phyloP scores from a whole-genome alignment of 2,888 invertebrate species.

The Chydorus sphaericus region DNA sequence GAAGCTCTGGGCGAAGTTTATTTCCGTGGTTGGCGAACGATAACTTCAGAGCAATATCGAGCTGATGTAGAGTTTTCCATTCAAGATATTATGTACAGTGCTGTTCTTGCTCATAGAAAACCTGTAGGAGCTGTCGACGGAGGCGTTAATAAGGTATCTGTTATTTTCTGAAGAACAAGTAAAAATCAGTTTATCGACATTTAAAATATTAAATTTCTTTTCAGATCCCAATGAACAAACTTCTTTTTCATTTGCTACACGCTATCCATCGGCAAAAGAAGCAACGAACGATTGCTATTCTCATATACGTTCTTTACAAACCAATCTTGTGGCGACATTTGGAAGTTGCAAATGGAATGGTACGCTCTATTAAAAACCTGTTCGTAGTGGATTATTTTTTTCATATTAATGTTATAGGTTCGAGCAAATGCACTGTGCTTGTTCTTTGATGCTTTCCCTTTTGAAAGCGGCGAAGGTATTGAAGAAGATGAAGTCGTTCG shows the following conservation, averaged over 20 bases:
- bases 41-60: neutral
- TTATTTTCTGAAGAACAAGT: neutral
- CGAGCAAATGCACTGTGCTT: neutral
- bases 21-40: neutral
- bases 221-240: neutral
- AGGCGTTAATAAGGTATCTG: neutral
- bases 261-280: neutral
- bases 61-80: neutral
- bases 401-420: neutral
- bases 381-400: neutral
- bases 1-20: neutral
- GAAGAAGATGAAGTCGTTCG: neutral
- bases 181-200: neutral
- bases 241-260: neutral
- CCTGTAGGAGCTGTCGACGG: neutral
- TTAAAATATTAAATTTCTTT: neutral
- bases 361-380: neutral
- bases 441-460: neutral
- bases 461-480: neutral
- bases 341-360: neutral
- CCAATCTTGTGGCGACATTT: neutral
- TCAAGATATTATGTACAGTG: conserved; percentile 1
- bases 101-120: neutral
- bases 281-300: neutral
- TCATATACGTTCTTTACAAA: neutral